Percentiles rank a stretch among this genome's conserved stretches.
phyloP scores from a whole-genome alignment of 30 jellyfish, hydroid and myxozoan genomes.

The Cassiopea andromeda region DNA sequence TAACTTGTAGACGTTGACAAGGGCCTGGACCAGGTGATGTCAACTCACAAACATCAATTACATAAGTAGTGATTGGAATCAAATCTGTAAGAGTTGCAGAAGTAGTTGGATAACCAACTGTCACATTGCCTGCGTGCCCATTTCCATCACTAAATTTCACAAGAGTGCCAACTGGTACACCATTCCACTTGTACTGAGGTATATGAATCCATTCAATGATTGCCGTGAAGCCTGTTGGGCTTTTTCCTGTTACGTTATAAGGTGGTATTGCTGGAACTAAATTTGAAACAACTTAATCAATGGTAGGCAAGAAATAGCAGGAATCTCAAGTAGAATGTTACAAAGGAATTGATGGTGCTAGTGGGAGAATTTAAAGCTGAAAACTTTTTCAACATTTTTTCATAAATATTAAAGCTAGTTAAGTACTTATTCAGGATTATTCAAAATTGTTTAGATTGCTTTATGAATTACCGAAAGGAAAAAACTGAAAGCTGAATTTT shows the following conservation, averaged over 20 bases:
- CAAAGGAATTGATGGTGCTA: too few relatives aligned
- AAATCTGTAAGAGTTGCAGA: conserved; percentile 26
- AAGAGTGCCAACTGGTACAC: conserved; percentile 58
- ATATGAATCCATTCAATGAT: conserved; percentile 61
- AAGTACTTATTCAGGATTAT: too few relatives aligned
- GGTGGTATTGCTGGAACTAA: conserved; percentile 87
- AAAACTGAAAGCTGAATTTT: too few relatives aligned
- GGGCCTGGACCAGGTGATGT: conserved; percentile 82
- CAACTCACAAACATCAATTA: conserved; percentile 66
- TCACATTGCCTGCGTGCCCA: conserved; percentile 13
- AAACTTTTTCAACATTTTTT: too few relatives aligned
- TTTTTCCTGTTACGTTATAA: conserved; percentile 21
- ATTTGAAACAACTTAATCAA: not conserved
- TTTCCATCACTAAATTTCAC: conserved; percentile 27
- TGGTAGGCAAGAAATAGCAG: too few relatives aligned
- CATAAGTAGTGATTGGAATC: conserved; percentile 62
- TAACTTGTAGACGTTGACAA: conserved; percentile 70
- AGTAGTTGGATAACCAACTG: conserved; percentile 14
- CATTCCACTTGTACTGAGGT: conserved; percentile 58
- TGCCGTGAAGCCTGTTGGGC: conserved; percentile 48
- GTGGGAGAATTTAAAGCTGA: too few relatives aligned
- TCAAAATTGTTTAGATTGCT: too few relatives aligned
- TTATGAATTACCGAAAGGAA: too few relatives aligned
- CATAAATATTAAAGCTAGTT: too few relatives aligned
- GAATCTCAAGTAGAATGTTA: too few relatives aligned